Base-by-base conservation (phyloP, 2,888 invertebrate species). In the Silvanus unidentatus region DNA sequence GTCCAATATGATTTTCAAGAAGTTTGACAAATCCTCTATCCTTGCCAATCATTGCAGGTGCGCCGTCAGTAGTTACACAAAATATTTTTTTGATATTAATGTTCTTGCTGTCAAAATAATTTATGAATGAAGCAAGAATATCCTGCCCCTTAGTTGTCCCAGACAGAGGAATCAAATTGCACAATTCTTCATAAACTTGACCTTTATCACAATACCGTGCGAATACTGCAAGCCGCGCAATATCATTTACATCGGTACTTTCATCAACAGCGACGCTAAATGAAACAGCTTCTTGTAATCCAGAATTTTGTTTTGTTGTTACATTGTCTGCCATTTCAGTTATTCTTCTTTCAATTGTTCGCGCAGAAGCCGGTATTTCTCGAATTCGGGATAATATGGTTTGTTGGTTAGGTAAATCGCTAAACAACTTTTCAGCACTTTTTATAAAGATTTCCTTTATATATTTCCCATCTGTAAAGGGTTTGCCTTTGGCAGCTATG, bases 341-440 rank as follows among this genome's bases (percentile, higher is more conserved):
- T 16, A 38, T 47, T 40, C 40, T 16, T 39, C 40, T 43, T 35
- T 43, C 39, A 43, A 46, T 46, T 39, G 43, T 46, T 43, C 43
- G 46, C 46, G 46, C 46, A 38, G 43, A 46, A 45, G 43, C 42
- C 46, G 46, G 46, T 46, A 46, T 46, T 43, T 46, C 46, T 43
- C 43, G 38, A 46, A 46, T 43, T 43, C 46, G 43, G 39, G 43
- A 42, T 46, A 46, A 43, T 46, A 46, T 46, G 27, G 43, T 46
- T 46, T 46, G 38, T 46, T 44, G 38, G 22, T 38, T 38, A 38
- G 39, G 46, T 39, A 46, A 44, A 46, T 46, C 46, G 43, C 46
- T 43, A 30, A 46, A 49, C 42, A 60, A 61, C 36, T 57, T 59
- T 47, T 58, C 39, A 14, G 40, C 15, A 40, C 28, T 27, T 34